Percentiles rank a stretch among this genome's conserved stretches.
Conservation (phyloP, 2,113 vertebrate genomes). For the Petromus typicus region DNA sequence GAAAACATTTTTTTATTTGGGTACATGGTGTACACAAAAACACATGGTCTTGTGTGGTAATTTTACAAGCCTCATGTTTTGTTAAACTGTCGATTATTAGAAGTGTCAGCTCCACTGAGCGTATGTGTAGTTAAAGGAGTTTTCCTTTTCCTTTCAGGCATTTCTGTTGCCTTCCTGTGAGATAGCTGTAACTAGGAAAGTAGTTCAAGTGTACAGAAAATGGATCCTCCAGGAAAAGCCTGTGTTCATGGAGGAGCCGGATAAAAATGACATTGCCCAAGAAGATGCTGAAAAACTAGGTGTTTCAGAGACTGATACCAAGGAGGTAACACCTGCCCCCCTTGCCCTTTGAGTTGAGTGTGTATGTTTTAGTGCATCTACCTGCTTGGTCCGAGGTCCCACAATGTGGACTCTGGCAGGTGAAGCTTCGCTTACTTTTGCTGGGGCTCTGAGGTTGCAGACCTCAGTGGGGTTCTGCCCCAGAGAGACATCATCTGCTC, state of each 20-base stretch:
- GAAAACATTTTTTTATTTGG: not conserved
- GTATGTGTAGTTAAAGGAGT: not conserved
- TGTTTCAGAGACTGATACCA: constrained; percentile 87
- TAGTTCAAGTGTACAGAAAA: constrained; percentile 97
- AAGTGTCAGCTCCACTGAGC: not conserved
- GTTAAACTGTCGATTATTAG: not conserved
- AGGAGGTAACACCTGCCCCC: constrained; percentile 84
- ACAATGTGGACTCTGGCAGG: rapidly evolving
- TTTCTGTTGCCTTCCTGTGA: constrained; percentile 97
- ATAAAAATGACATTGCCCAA: constrained; percentile 86
- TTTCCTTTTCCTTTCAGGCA: constrained; percentile 88
- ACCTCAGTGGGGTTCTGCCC: not conserved
- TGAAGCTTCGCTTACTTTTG: not conserved
- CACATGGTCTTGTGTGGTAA: not conserved
- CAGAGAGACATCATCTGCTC: not conserved
- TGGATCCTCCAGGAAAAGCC: constrained; percentile 97
- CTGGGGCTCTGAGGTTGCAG: rapidly evolving
- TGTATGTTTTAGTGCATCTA: not conserved
- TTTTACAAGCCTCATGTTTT: not conserved
- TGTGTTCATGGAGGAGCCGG: constrained; percentile 96
- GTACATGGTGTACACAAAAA: not conserved
- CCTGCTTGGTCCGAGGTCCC: not conserved
- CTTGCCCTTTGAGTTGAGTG: not conserved
- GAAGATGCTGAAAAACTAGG: constrained; percentile 85
- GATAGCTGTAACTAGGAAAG: constrained; percentile 94